Percentiles rank a stretch among this genome's conserved stretches.
Conservation (phyloP, 2,888 invertebrate species). For the Dryomyza anilis region DNA sequence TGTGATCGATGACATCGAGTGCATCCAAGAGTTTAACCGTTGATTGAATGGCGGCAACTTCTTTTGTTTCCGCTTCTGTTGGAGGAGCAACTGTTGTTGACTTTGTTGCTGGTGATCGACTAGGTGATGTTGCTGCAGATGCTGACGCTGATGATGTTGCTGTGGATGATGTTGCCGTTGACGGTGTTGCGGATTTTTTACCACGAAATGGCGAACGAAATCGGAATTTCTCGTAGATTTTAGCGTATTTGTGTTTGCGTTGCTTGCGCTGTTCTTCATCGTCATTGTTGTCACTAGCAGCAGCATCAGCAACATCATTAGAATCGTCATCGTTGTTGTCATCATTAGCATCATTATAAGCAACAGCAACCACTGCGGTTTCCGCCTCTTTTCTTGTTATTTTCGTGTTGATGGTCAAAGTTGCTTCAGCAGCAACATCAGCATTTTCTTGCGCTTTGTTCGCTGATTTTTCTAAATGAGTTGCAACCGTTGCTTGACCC, state of each 20-base stretch:
- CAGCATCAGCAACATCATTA: background rate
- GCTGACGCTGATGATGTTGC: background rate
- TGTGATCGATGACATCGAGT: constrained; percentile 52
- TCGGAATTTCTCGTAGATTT: constrained; percentile 57
- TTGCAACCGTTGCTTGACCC: constrained; percentile 5
- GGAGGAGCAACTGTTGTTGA: background rate
- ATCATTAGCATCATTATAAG: constrained; percentile 31
- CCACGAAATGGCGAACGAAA: constrained; percentile 47
- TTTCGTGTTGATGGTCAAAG: constrained; percentile 16
- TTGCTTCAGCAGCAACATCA: background rate
- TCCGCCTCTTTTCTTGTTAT: too few relatives aligned
- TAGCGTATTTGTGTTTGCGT: constrained; percentile 51
- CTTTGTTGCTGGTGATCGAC: background rate
- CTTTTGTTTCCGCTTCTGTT: background rate
- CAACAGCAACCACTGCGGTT: constrained; percentile 4
- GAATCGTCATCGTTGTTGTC: background rate
- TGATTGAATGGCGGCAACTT: background rate
- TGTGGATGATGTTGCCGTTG: background rate
- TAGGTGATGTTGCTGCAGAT: background rate
- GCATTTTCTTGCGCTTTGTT: background rate
- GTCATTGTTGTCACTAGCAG: constrained; percentile 25
- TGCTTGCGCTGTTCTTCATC: constrained; percentile 44
- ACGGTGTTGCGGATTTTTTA: constrained; percentile 29
- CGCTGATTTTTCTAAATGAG: background rate
- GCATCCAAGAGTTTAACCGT: constrained; percentile 52